A percentile compares a stretch with the other conserved stretches of the same genome.
phyloP scores from a whole-genome alignment of 2,797 vertebrate species.

The Lagocephalus sceleratus region DNA sequence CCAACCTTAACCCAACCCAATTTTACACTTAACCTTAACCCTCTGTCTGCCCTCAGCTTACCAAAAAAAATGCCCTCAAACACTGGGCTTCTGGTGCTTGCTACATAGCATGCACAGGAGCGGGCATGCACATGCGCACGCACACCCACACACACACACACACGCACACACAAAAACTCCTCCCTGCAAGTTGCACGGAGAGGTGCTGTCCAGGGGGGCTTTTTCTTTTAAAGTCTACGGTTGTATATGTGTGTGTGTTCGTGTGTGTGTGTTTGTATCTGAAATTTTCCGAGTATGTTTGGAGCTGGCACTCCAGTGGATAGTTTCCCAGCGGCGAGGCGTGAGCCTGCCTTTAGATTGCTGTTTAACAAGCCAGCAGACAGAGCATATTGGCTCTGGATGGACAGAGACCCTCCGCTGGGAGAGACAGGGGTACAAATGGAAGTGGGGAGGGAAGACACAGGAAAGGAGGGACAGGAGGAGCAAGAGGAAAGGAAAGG shows the following conservation, averaged over 20 bases:
- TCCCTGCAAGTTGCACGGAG: background rate
- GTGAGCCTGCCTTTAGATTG: constrained; percentile 79
- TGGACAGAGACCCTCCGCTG: constrained; percentile 61
- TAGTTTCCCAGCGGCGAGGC: constrained; percentile 64
- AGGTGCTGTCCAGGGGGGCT: constrained; percentile 15
- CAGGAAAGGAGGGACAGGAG: background rate
- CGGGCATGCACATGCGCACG: constrained; percentile 6
- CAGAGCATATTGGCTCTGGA: constrained; percentile 71
- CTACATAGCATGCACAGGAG: background rate
- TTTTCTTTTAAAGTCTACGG: constrained; percentile 21
- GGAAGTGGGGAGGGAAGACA: constrained; percentile 1
- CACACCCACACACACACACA: too few species aligned
- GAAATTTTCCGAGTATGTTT: constrained; percentile 39
- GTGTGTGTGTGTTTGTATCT: constrained; percentile 12
- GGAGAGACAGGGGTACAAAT: constrained; percentile 33
- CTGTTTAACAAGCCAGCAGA: constrained; percentile 75
- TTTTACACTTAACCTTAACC: background rate
- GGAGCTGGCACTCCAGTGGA: constrained; percentile 63
- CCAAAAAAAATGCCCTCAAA: background rate
- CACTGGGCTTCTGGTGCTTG: constrained; percentile 8
- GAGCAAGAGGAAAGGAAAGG: background rate
- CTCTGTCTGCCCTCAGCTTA: background rate
- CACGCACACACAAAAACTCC: constrained; percentile 33
- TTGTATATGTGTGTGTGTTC: constrained; percentile 22
- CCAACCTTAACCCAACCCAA: background rate